Base-by-base conservation (phyloP, 2,888 invertebrate genomes). In the Orthosia gothica region DNA sequence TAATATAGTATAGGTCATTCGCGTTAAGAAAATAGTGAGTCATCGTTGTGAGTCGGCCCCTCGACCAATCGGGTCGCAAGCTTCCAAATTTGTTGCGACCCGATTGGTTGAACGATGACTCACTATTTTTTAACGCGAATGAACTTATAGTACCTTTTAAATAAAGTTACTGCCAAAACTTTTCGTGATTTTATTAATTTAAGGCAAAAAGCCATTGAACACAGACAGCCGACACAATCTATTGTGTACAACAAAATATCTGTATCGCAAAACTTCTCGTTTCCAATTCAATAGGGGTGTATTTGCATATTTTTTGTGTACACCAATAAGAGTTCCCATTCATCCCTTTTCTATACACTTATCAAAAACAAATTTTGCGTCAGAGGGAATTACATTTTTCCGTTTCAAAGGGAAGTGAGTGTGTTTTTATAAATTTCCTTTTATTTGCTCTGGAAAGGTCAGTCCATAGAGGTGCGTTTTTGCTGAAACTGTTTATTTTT, bases 371-470 rank as follows among this genome's bases (percentile, higher is more conserved):
- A 86, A 86, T 83, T 85, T 70, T 61, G 62, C 62, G 23, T 74
- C 71, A 65, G 66, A 71, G 59, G 55, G 66, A 85, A 74, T 76
- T 75, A 69, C 47, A 76, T 74, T 69, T 82, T 83, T 70, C 70
- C 73, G 58, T 74, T 63, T 62, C 63, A 70, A 82, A 84, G 61
- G 74, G 52, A 54, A 69, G 47, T 49, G 65, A 63, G 61, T 45
- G 72, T 62, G 54, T 79, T 70, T 80, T 78, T 75, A 59, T 0
- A 70, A 73, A 73, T n/a, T n/a, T n/a, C n/a, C n/a, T n/a, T n/a
- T n/a, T n/a, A 72, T 77, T 82, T 70, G n/a, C 13, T 50, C 74
- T 85, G 85, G 88, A 89, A 88, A 87, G 88, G 88, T 87, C 87
- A 87, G 78, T 87, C 64, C 78, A 72, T 75, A 72, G 68, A 76